Evolutionary conservation across 1,140 invertebrate genomes (phyloP), one percentile per base, ranked within the genome.

Genomic region (Cydia amplana): DNA sequence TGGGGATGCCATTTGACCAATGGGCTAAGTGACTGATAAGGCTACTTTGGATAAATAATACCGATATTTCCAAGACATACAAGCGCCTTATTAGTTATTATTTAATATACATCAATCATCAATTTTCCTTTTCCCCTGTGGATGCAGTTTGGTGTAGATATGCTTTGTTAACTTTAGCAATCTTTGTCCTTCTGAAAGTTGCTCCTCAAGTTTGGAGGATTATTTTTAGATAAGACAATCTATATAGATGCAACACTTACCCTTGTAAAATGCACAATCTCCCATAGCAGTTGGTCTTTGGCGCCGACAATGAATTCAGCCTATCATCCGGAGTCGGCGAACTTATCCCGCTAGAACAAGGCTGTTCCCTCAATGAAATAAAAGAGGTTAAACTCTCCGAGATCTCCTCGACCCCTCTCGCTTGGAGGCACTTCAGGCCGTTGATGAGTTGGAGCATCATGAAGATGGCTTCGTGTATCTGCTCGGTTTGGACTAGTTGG

Each of bases 371-470:
- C 72, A 94, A 92, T 1, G 95, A 92, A 0, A 96, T 93, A 77
- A 96, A 95, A 64, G 95, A 95, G 43, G 94, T 95, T 43, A 97
- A 83, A 76, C 94, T 94, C 28, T 95, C 92, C 0, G 96, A 94
- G 14, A 96, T 93, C 82, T 97, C 96, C 83, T 97, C 97, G 20
- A 97, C 95, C 2, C 97, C 97, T 75, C 96, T 95, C 2, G 96
- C 96, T 86, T 97, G 97, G n/a, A 98, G 93, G 82, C 95, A 95
- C 85, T 97, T 97, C 60, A 97, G 89, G 0, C 96, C 96, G 77
- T 96, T 96, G 1, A 97, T 95, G 55, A 97, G 91, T 86, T 98
- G 97, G 65, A 97, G 92, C 87, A 97, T 94, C 49, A 97, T 94
- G 83, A 98, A 96, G 70, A 92, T 93, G 67, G 93, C 91, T 75